These are phyloP conservation scores for Cyclophora punctaria DNA, from an alignment of 2,888 invertebrate genomes.

Conservation along the genomic window DNA sequence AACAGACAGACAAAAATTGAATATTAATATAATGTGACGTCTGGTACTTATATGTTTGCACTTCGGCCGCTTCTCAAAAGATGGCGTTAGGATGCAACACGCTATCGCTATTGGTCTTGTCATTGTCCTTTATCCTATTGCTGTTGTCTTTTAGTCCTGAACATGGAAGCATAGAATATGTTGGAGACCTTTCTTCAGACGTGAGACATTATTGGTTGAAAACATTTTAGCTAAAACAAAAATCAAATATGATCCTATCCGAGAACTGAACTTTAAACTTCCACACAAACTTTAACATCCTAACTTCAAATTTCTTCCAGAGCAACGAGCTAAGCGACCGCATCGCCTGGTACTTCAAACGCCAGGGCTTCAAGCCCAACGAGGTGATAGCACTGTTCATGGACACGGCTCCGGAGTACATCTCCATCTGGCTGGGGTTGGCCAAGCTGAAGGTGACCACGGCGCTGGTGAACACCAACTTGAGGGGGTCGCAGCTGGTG, in stretches of 20 bases:
- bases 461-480: slow-evolving; percentile 92
- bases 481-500: slow-evolving; percentile 83
- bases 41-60: too few relatives aligned
- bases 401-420: slow-evolving; percentile 92
- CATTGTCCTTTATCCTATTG: not conserved
- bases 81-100: too few relatives aligned
- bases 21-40: too few relatives aligned
- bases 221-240: too few relatives aligned
- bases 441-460: slow-evolving; percentile 87
- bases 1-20: too few relatives aligned
- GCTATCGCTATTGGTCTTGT: too few relatives aligned
- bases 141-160: not conserved
- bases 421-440: slow-evolving; percentile 92
- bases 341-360: slow-evolving; percentile 73
- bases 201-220: too few relatives aligned
- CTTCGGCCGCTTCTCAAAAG: not conserved
- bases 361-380: slow-evolving; percentile 75
- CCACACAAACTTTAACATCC: too few relatives aligned
- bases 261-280: too few relatives aligned
- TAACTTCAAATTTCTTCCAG: slow-evolving; percentile 31
- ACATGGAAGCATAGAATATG: too few relatives aligned
- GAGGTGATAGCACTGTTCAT: slow-evolving; percentile 91
- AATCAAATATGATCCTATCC: too few relatives aligned
- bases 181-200: too few relatives aligned
- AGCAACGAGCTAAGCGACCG: slow-evolving; percentile 76